A percentile compares a stretch with the other conserved stretches of the same genome.
phyloP scores from a whole-genome alignment of 2,888 invertebrate species.

The Cryptosula pallasiana region DNA sequence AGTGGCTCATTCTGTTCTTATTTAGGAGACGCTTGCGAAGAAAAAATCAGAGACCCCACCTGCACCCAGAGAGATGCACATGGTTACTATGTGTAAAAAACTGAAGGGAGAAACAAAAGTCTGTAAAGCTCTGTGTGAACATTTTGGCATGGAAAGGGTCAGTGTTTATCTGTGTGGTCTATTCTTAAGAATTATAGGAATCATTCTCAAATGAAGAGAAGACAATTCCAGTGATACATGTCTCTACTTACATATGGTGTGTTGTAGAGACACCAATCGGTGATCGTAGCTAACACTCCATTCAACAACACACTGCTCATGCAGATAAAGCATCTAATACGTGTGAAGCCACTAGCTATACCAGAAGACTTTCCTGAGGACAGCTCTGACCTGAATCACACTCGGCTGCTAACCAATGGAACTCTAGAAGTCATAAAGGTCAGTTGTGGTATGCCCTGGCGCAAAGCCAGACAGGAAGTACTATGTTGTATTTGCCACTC shows the following conservation, averaged over 20 bases:
- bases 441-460: no score
- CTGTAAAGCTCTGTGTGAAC: conserved; percentile 7
- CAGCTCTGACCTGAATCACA: background rate
- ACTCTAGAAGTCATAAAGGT: background rate
- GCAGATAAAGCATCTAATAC: conserved; percentile 16
- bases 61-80: background rate
- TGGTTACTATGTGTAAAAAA: background rate
- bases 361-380: background rate
- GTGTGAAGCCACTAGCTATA: background rate
- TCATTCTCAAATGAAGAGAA: no score
- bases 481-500: no score
- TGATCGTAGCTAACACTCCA: background rate
- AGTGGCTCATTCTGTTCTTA: background rate
- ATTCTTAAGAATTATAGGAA: no score
- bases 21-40: background rate
- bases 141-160: conserved; percentile 11
- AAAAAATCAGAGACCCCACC: background rate
- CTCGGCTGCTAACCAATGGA: background rate
- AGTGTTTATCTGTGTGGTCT: no score
- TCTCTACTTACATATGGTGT: no score
- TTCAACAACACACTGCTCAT: conserved; percentile 7
- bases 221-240: no score
- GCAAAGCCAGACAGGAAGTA: no score
- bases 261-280: background rate
- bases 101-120: background rate